Evolutionary conservation across 2,797 vertebrate species (phyloP).

Genomic region (Crocodylus rhombifer): DNA sequence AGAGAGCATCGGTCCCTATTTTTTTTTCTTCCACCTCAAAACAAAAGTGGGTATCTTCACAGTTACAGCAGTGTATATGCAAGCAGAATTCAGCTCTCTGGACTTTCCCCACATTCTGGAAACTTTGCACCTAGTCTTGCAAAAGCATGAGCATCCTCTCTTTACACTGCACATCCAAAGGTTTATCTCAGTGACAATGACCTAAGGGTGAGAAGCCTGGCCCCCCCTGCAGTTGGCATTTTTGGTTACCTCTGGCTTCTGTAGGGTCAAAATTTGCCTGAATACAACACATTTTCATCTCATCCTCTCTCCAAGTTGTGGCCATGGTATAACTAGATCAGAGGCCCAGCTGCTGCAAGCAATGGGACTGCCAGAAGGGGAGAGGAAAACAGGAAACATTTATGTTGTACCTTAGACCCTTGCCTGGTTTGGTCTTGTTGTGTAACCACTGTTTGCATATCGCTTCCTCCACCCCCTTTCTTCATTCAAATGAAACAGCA

Average conservation of each 20-base stretch:
- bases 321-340: neutral
- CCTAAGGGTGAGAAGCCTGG: neutral
- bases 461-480: accelerated
- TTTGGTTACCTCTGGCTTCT: neutral
- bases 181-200: neutral
- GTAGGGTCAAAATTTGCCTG: neutral
- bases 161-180: neutral
- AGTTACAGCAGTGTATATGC: neutral
- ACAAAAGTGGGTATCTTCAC: neutral
- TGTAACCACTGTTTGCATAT: neutral
- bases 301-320: neutral
- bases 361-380: neutral
- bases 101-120: neutral
- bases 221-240: neutral
- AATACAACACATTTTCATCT: neutral
- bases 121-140: neutral
- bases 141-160: neutral
- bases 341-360: neutral
- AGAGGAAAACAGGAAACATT: no score
- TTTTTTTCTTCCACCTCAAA: no score
- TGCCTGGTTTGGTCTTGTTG: neutral
- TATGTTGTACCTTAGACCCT: neutral
- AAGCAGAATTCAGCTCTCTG: neutral
- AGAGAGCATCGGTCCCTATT: neutral
- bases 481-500: neutral